Evolutionary conservation across 2,113 vertebrate genomes (phyloP), one percentile per base, ranked within the genome.

Genomic region (Oreochromis aureus): DNA sequence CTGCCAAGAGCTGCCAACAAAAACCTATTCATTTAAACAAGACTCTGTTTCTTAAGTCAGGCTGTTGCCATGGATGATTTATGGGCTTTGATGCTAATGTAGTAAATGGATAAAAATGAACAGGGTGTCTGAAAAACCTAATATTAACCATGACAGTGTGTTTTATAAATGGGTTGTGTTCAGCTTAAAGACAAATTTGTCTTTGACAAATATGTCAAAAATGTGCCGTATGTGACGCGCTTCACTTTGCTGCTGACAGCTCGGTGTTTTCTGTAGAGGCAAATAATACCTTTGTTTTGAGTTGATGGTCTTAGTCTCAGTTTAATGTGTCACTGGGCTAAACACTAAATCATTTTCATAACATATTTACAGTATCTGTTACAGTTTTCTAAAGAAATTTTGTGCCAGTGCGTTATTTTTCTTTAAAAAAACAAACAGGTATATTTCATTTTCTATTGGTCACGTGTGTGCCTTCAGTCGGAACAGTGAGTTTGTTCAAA

Each of bases 281-380:
- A 22, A 41, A 22, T 9, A 41, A 69, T 22, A 24, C 6, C 19
- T 15, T 69, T 22, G 7, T 22, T 69, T 69, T 39, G 4, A 41
- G 63, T 5, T 69, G 22, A 22, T 69, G 3, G 36, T 69, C 22
- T 73, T 27, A 3, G 13, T 1, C 13, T 73, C 18, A 0, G 5
- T 73, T 73, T 10, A 24, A 6, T 44, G 5, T 24, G 12, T 71
- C 39, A 24, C 7, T 44, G n/a, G 41, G 39, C 39, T 71, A 10
- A 71, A 71, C 7, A 12, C 39, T 44, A 44, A 16, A 71, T 2
- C 0, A 0, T 71, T 71, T 6, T 44, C 5, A 46, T 71, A 1
- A 9, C 41, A 16, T 6, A 6, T 55, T 55, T 24, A 24, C 8
- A 56, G 10, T 41, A 41, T 41, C 39, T 10, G 10, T 22, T 54